Base-by-base conservation (phyloP, 2,888 invertebrate genomes). In the Cephus spinipes region DNA sequence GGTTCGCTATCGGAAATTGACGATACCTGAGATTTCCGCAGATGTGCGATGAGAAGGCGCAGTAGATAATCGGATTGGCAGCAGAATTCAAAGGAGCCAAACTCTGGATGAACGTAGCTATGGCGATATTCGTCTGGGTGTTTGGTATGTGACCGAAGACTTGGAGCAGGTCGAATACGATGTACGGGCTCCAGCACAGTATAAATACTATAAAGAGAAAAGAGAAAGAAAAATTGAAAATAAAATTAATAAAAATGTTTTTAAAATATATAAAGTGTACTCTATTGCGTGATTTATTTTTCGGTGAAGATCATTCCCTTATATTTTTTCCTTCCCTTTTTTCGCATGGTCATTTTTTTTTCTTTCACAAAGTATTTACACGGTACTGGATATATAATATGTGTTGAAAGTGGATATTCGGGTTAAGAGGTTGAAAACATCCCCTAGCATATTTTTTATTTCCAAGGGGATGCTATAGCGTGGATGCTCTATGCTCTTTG, bases 181-280 rank as follows among this genome's bases (percentile, higher is more conserved):
- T 96, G 92, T 97, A 98, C 0, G 97, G 97, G 73, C 96, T 96
- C 97, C 97, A 97, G 92, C 97, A 97, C 23, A 97, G 92, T 81
- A 97, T 95, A 91, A 97, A 97, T 55, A 97, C 97, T 97, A 93
- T 2, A 93, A 93, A 80, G 84, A 88, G 82, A 68, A 80, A 11
- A 11, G n/a, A 71, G 15, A 33, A 76, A 12, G 34, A 78, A 33
- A 23, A 15, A n/a, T 23, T 55, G 2, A 23, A 23, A 23, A 15
- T 40, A 4, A 40, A 40, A 36, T 12, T 12, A 55, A 40, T 40
- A 40, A 40, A 40, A 36, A 12, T 36, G 0, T 4, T 12, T 30
- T 40, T 73, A 23, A 15, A 76, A 12, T 23, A n/a, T 33, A 75
- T 3, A 36, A 34, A n/a, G 23, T 74, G 23, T 23, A 11, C 69